Evolutionary conservation across 2,797 vertebrate genomes (phyloP), one percentile per base, ranked within the genome.

Genomic region (Gymnothorax javanicus): DNA sequence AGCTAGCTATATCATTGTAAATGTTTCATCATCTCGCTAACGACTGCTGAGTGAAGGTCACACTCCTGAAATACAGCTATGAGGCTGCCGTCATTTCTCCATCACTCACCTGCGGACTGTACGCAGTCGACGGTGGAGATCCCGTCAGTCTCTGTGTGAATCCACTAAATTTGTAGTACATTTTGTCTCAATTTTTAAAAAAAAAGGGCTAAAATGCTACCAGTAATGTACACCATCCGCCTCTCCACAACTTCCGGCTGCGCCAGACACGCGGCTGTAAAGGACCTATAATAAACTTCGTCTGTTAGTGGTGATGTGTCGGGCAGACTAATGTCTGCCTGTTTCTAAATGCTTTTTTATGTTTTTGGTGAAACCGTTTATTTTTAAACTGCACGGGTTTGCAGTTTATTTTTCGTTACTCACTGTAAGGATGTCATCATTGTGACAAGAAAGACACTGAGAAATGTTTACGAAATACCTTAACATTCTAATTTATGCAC

Each of bases 81-180:
- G 25, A 23, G 52, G 6, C 4, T 20, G 8, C 12, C 8, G 50
- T 23, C 15, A 84, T 7, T 0, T 52, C 9, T 33, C 1, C 27
- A 15, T 13, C 33, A 23, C 92, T 94, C 95, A 99, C 98, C 97
- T 99, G 98, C 0, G 98, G 98, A 23, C 0, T 95, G 91, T 97
- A 98, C 20, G 97, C 97, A 6, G 94, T 90, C 7, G 96, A 73
- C 0, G 96, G 94, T 73, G 91, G 90, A 0, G 96, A 92, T n/a
- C 97, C 97, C 0, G 95, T 93, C 89, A 99, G 89, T 85, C 96
- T 96, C 93, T 99, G 98, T 4, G 97, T 96, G 79, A 99, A 94
- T 25, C 97, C 94, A 93, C 94, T 97, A 88, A 98, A 98, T 86
- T 96, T 99, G 91, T 98, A 99, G 86, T 97, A 99, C 98, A 99